A percentile compares a stretch with the other conserved stretches of the same genome.
Conservation (phyloP, 2,888 invertebrate species). For the Diaprepes abbreviatus region DNA sequence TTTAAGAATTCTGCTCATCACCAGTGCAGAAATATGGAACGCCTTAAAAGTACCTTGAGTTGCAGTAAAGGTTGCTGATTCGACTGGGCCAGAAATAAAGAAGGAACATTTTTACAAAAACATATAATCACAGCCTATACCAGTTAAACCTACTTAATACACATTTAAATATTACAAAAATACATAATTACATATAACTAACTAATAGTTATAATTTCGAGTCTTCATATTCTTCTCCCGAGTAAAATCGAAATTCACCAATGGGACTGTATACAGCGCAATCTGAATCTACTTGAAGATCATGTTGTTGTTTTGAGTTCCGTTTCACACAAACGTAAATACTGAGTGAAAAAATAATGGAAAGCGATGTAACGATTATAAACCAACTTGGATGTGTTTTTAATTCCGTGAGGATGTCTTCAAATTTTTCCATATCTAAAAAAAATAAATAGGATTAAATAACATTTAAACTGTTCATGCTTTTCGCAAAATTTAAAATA, state of each 20-base stretch:
- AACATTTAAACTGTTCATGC: too few relatives aligned
- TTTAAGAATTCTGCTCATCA: too few relatives aligned
- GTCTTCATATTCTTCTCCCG: constrained; percentile 34
- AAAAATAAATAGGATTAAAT: background rate
- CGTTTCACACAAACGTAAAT: constrained; percentile 27
- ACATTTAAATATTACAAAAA: too few relatives aligned
- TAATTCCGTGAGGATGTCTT: constrained; percentile 22
- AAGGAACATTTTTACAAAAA: background rate
- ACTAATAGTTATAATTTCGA: constrained; percentile 32
- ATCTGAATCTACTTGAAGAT: constrained; percentile 1
- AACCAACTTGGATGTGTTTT: constrained; percentile 35
- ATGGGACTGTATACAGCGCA: constrained; percentile 30
- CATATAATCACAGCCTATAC: constrained; percentile 7
- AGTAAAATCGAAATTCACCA: constrained; percentile 37
- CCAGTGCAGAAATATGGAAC: too few relatives aligned
- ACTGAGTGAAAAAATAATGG: constrained; percentile 20
- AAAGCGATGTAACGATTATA: constrained; percentile 27
- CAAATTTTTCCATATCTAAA: constrained; percentile 23
- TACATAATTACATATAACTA: too few relatives aligned
- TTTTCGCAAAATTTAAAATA: too few relatives aligned
- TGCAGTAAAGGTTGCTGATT: too few relatives aligned
- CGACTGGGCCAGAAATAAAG: too few relatives aligned
- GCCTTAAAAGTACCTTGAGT: too few relatives aligned
- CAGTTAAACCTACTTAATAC: too few relatives aligned
- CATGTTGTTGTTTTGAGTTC: background rate